A percentile compares a stretch with the other conserved stretches of the same genome.
Evolutionary conservation across 2,113 vertebrate genomes (phyloP).

Genomic region (Oenanthe melanoleuca): DNA sequence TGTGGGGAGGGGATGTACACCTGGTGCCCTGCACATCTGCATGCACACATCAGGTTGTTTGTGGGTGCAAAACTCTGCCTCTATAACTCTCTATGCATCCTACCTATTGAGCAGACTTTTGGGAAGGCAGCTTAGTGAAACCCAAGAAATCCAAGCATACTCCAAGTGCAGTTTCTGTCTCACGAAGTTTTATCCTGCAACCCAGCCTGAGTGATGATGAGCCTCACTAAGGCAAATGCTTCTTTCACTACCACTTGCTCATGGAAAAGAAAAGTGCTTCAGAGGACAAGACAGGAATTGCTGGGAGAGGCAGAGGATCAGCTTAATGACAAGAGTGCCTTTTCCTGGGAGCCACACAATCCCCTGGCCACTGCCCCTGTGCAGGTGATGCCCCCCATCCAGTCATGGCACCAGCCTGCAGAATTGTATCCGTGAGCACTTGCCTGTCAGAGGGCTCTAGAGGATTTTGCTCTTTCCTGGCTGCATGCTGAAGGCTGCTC

Average conservation of each 20-base stretch:
- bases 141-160: not conserved
- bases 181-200: not conserved
- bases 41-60: rapidly evolving
- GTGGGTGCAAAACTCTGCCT: not conserved
- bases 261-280: not conserved
- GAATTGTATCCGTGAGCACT: not conserved
- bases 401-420: rapidly evolving
- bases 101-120: not conserved
- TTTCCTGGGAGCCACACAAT: not conserved
- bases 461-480: not conserved
- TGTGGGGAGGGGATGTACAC: not conserved
- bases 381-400: not conserved
- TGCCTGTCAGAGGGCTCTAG: not conserved
- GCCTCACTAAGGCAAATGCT: not conserved
- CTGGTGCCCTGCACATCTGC: not conserved
- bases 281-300: not conserved
- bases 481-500: not conserved
- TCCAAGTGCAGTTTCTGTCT: not conserved
- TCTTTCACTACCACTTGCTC: not conserved
- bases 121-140: not conserved
- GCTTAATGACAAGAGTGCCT: not conserved
- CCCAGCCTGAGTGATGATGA: not conserved
- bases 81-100: not conserved
- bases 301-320: not conserved
- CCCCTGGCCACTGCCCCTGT: not conserved